Percentiles rank a stretch among this genome's conserved stretches.
These are phyloP conservation scores for Tridacna crocea DNA, from an alignment of 2,888 invertebrate genomes.

Conservation along the genomic window DNA sequence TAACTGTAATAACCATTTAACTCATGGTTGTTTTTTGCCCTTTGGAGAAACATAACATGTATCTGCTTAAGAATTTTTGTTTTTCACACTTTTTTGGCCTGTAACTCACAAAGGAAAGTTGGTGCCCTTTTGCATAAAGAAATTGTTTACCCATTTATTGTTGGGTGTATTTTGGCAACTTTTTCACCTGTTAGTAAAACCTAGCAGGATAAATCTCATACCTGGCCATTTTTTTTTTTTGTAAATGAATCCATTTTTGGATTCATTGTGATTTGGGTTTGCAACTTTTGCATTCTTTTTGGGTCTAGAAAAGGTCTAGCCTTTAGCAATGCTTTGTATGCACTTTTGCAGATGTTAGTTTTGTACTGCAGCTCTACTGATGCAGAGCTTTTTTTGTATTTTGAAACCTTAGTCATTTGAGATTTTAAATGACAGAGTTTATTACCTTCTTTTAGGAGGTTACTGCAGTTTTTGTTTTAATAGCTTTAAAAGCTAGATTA, in stretches of 20 bases:
- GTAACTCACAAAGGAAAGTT: neutral
- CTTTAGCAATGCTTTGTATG: too few species aligned
- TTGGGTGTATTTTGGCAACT: slow-evolving; percentile 5
- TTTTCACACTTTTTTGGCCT: neutral
- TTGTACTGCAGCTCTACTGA: too few species aligned
- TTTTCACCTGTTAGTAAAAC: slow-evolving; percentile 1
- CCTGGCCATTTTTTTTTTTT: neutral
- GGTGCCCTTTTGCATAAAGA: neutral
- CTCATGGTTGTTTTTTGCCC: neutral
- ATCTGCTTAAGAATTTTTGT: neutral
- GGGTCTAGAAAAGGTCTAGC: too few species aligned
- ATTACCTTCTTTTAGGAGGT: too few species aligned
- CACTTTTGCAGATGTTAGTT: too few species aligned
- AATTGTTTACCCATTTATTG: neutral
- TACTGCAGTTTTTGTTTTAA: too few species aligned
- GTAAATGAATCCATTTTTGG: neutral
- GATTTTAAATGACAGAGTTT: too few species aligned
- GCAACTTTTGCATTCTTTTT: too few species aligned
- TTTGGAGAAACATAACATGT: neutral
- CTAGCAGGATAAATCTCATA: neutral
- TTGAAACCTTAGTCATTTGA: too few species aligned
- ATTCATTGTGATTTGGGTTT: too few species aligned
- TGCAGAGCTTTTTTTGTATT: too few species aligned
- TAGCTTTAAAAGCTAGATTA: too few species aligned
- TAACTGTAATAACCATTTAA: neutral